phyloP scores from a whole-genome alignment of 2,113 vertebrate genomes.

The Geococcyx californianus region DNA sequence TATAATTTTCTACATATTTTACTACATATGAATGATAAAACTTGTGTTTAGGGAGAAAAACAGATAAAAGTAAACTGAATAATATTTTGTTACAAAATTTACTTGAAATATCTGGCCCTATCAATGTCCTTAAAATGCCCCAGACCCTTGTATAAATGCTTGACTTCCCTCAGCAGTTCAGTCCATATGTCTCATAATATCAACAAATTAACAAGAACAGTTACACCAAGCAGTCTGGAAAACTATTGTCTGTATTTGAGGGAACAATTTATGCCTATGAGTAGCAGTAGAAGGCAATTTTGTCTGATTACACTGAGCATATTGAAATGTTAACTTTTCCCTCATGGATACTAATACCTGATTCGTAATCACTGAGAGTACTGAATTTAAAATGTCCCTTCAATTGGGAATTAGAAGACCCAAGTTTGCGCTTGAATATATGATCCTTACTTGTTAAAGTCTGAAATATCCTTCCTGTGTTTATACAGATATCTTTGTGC shows the following conservation, averaged over 20 bases:
- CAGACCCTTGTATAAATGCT: not conserved
- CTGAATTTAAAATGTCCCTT: constrained; percentile 30
- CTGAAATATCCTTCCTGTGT: not conserved
- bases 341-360: not conserved
- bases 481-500: not conserved
- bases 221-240: constrained; percentile 3
- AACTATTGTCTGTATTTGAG: constrained; percentile 25
- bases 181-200: constrained; percentile 35
- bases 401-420: not conserved
- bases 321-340: constrained; percentile 57
- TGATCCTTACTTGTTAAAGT: not conserved
- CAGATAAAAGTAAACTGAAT: not conserved
- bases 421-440: not conserved
- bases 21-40: not conserved
- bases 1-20: constrained; percentile 4
- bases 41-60: not conserved
- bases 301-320: constrained; percentile 46
- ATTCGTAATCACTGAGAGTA: constrained; percentile 1
- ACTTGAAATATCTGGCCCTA: not conserved
- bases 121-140: not conserved
- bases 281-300: constrained; percentile 54
- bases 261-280: constrained; percentile 27
- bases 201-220: constrained; percentile 19
- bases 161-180: not conserved
- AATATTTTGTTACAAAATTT: not conserved